Base-by-base conservation (phyloP, 2,888 invertebrate genomes). In the Mantis religiosa region DNA sequence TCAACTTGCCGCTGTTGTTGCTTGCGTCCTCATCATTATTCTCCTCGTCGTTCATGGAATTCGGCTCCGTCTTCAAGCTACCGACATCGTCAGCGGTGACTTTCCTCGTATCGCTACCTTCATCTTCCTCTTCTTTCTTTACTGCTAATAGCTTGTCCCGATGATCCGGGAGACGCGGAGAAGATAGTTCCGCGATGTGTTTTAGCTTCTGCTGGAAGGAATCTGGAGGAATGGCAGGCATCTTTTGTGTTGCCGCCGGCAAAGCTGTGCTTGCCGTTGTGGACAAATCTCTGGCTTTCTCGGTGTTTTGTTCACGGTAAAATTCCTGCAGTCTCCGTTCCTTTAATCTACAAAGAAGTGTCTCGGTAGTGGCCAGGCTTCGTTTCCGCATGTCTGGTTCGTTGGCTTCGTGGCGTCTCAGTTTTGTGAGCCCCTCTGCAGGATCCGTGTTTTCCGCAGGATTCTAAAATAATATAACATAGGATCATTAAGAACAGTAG, bases 171-270 rank as follows among this genome's bases (percentile, higher is more conserved):
- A 71, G 54, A 20, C 54, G 54, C 54, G 86, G 71, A n/a, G 85
- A 71, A 6, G 85, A 28, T 15, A 54, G 28, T 28, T 86, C 86
- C 3, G 86, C 15, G 8, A 86, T 27, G 14, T 28, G 14, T 28
- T 86, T 86, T 8, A 86, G 54, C 30, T 86, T 86, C 41, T 86
- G 81, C 54, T 86, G 86, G 25, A 86, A 47, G n/a, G 86, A 71
- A 15, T 0, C 54, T 71, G 54, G 54, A 71, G 54, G 54, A 71
- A 71, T 71, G 3, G 54, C 54, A 71, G 54, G 54, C 25, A 71
- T 71, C 6, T 71, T 71, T 14, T 71, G 54, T 20, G 54, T 20
- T 3, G 54, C 6, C 2, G 54, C 54, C 25, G 54, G 54, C 15
- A 71, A 71, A 6, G 54, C 0, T 25, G 54, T 71, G 54, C 54